Evolutionary conservation across 1,140 invertebrate species (phyloP), one percentile per base, ranked within the genome.

Genomic region (Gonioctena quinquepunctata): DNA sequence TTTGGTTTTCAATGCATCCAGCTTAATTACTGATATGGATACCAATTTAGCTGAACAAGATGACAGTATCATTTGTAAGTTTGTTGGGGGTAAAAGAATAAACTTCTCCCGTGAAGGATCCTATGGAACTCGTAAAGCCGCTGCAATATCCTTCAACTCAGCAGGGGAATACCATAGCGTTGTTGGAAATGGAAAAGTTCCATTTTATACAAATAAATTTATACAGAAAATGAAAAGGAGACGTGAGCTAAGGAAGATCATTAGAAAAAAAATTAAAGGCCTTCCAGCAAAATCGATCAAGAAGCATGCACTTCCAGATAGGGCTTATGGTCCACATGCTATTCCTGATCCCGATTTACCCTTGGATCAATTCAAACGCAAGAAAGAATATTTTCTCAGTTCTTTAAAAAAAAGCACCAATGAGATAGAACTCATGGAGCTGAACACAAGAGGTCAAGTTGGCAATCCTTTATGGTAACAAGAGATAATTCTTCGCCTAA

Each of bases 401-500:
- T 33, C 28, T 11, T 33, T 33, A 33, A 33, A 33, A 33, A 33
- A 33, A 33, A 33, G 7, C 1, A 1, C 27, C 27, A 1, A 28
- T n/a, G n/a, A n/a, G n/a, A n/a, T n/a, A n/a, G n/a, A n/a, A n/a
- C n/a, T n/a, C n/a, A n/a, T n/a, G n/a, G 27, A 28, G 27, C 27
- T 8, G 3, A 28, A 28, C 8, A 28, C 27, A 28, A 28, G 27
- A 28, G 27, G 27, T 28, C 27, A 28, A 83, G 81, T 68, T 76
- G 19, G 19, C 13, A 52, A 52, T 52, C 66, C 69, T n/a, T 70
- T 79, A 28, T 84, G 82, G 81, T 57, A 72, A 23, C 67, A 68
- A n/a, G 63, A 79, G 16, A 66, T 79, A 22, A 61, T 59, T 59
- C 66, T 76, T 16, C 66, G 81, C 16, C 21, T 83, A 13, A 85